Evolutionary conservation across 37 sponge, comb jelly and placozoan species (phyloP), one percentile per base, ranked within the genome.

Genomic region (Spongilla lacustris): DNA sequence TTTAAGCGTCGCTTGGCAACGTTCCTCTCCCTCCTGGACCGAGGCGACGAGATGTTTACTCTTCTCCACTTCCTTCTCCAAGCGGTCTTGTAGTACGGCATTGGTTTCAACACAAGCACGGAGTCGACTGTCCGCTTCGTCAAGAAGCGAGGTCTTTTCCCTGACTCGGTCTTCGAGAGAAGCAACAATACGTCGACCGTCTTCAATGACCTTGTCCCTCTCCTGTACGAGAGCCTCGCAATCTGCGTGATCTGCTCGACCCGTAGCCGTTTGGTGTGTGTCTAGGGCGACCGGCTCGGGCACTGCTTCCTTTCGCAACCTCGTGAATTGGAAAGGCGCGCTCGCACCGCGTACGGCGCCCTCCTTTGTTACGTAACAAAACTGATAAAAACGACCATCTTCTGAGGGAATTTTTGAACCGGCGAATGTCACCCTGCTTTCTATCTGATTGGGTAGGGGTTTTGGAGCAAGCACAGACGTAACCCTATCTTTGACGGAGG

Each of bases 401-500:
- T 76, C 70, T 17, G 83, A 32, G 9, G 89, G 89, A 2, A 83
- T 76, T 36, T 75, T 73, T 23, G 78, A 69, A 4, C 77, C 78
- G 25, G 79, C 28, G 36, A 80, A 88, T 21, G 75, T 88, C 70
- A 83, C 82, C 66, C 10, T 23, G 31, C 27, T n/a, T 30, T 67
- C 80, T 10, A 33, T 76, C 73, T 81, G 76, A 25, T 68, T 66
- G 31, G 49, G 50, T 4, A 30, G 2, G 22, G 66, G 37, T 26
- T 32, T 21, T 0, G 83, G 78, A 34, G 73, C 91, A 86, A 83
- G 81, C 35, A 77, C 88, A 48, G 87, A 91, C 36, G 91, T 86
- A 69, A 87, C 89, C 68, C 79, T 83, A 32, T 92, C 92, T 37
- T 80, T 77, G 27, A 67, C 38, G 21, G 92, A 92, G 31, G 70